Evolutionary conservation across 2,888 invertebrate species (phyloP).

Genomic region (Lymantria dispar): DNA sequence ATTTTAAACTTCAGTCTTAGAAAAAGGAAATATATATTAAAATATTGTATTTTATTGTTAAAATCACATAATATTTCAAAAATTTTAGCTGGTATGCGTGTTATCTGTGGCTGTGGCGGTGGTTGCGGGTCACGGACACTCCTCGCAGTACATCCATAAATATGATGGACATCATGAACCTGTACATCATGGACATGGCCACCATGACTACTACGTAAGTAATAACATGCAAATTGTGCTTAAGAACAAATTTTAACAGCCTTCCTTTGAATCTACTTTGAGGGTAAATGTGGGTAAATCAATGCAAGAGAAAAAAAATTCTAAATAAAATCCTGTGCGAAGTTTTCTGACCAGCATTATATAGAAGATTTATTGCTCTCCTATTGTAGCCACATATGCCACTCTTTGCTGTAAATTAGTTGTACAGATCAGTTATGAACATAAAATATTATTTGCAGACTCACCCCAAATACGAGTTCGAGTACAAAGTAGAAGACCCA

Average conservation of each 20-base stretch:
- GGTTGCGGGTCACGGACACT: slow-evolving; percentile 21
- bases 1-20: no score
- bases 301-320: no score
- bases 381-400: no score
- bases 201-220: slow-evolving; percentile 38
- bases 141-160: slow-evolving; percentile 39
- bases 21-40: no score
- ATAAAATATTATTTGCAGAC: slow-evolving; percentile 23
- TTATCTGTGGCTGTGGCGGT: slow-evolving; percentile 18
- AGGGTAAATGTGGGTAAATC: no score
- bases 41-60: no score
- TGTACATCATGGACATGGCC: slow-evolving; percentile 40
- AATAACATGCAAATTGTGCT: neutral
- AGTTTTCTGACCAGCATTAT: no score
- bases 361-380: no score
- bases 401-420: no score
- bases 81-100: slow-evolving; percentile 21
- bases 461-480: slow-evolving; percentile 49
- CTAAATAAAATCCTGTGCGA: no score
- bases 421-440: neutral
- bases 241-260: no score
- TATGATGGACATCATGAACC: slow-evolving; percentile 53
- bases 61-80: neutral
- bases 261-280: no score
- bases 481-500: slow-evolving; percentile 65